Base-by-base conservation (phyloP, 1,140 invertebrate genomes). In the Aleiodes sp. region DNA sequence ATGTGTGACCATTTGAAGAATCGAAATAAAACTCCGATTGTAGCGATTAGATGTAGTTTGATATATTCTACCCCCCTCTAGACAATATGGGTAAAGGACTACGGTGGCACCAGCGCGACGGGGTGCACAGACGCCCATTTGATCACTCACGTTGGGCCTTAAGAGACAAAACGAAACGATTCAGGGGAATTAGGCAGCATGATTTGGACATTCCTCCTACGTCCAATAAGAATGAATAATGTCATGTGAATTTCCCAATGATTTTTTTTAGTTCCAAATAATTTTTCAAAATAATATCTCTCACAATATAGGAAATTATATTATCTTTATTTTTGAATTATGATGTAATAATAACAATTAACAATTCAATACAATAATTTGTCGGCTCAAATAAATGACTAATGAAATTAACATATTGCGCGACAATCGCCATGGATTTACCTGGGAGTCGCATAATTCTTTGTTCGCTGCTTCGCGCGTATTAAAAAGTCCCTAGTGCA, bases 161-260 rank as follows among this genome's bases (percentile, higher is more conserved):
- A 52, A 24, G 33, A 33, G 64, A 31, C n/a, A 43, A 10, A n/a
- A 65, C 64, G 37, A 73, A 74, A 72, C 70, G 73, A 80, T 78
- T 70, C 37, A 65, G 71, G 64, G 70, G 81, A 82, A 84, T 83
- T 84, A 82, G 77, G 75, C 71, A 82, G 82, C 77, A 83, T 84
- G 82, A 84, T 83, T 79, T 75, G 78, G 74, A 66, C 78, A 82
- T 83, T 83, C 80, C 77, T 74, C 2, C 64, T 35, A 72, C 68
- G 70, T 56, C 28, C 12, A 14, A 33, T 8, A 33, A 1, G 28
- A 29, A 43, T 61, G n/a, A 70, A 19, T 26, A 59, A 59, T 63
- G 35, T 24, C 12, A 21, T 24, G 8, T 21, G 4, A 56, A 28
- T 12, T 21, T 14, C 46, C 1, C 16, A n/a, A n/a, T n/a, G n/a